Conservation (phyloP, 2,888 invertebrate species). For the Drosophila fulvimacula region DNA sequence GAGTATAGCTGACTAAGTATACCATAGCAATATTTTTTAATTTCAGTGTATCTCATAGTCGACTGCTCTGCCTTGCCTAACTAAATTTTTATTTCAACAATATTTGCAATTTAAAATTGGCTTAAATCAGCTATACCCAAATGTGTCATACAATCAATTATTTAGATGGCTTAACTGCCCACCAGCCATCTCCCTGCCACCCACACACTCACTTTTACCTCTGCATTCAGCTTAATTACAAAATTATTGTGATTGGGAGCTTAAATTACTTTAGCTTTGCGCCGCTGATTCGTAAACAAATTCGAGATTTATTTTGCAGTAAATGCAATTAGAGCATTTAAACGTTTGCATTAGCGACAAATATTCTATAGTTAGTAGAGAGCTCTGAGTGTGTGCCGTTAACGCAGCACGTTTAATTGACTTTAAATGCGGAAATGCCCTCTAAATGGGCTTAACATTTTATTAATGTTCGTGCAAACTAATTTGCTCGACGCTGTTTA, state of each 20-base stretch:
- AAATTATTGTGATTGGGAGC: not conserved
- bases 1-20: not conserved
- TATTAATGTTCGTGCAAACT: slow-evolving; percentile 32
- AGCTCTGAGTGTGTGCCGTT: slow-evolving; percentile 13
- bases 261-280: slow-evolving; percentile 13
- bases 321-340: slow-evolving; percentile 47
- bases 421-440: slow-evolving; percentile 32
- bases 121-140: not conserved
- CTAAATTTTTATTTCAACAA: not conserved
- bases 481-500: slow-evolving; percentile 50
- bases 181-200: no score
- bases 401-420: slow-evolving; percentile 26
- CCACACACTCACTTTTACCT: no score
- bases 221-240: slow-evolving; percentile 3
- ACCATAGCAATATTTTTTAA: not conserved
- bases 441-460: slow-evolving; percentile 21
- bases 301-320: slow-evolving; percentile 19
- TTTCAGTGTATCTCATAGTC: not conserved
- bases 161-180: not conserved
- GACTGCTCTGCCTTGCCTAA: not conserved
- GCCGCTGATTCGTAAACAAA: slow-evolving; percentile 20
- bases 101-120: not conserved
- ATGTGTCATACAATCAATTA: slow-evolving; percentile 13
- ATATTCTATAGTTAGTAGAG: slow-evolving; percentile 39
- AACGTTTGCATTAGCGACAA: slow-evolving; percentile 31